A percentile compares a stretch with the other conserved stretches of the same genome.
Evolutionary conservation across 2,113 vertebrate species (phyloP).

Genomic region (Mesitornis unicolor): DNA sequence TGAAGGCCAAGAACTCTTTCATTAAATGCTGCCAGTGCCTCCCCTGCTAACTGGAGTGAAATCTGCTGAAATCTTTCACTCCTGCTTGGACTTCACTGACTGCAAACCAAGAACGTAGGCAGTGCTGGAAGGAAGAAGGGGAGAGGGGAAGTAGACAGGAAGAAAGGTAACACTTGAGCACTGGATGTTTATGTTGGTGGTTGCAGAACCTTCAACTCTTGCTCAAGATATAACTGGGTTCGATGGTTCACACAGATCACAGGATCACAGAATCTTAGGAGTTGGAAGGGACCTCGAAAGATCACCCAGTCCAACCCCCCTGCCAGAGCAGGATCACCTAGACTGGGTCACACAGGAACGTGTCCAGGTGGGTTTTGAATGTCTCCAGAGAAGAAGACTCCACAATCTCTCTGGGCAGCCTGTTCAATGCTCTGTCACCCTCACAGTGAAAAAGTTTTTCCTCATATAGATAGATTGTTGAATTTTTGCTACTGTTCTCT

Average conservation of each 20-base stretch:
- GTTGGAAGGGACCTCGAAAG: too few species aligned
- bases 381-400: too few species aligned
- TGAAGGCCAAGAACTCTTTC: neutral
- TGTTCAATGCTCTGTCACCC: too few species aligned
- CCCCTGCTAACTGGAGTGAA: neutral
- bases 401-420: too few species aligned
- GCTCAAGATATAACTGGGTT: neutral
- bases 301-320: too few species aligned
- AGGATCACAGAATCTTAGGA: too few species aligned
- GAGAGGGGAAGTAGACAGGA: neutral
- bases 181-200: rapidly evolving
- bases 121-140: neutral
- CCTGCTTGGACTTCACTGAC: neutral
- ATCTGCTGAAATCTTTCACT: neutral
- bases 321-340: too few species aligned
- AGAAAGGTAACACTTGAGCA: neutral
- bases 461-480: neutral
- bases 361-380: too few species aligned
- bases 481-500: neutral
- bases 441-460: too few species aligned
- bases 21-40: neutral
- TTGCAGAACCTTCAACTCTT: neutral
- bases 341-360: too few species aligned
- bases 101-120: neutral
- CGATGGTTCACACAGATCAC: neutral